Evolutionary conservation across 2,797 vertebrate species (phyloP).

Genomic region (Chaetophractus vellerosus): DNA sequence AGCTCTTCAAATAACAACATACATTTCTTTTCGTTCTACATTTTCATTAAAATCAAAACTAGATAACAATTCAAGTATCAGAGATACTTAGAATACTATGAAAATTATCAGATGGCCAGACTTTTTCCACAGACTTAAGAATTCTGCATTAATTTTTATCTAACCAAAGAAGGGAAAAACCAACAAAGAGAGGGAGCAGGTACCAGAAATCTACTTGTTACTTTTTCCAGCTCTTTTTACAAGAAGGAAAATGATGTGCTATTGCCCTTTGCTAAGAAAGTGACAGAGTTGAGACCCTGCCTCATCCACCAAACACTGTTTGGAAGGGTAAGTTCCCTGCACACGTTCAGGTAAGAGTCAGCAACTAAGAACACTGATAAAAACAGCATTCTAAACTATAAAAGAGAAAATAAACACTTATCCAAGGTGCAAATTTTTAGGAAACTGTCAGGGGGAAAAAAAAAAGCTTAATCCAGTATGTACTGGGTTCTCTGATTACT

Average conservation of each 20-base stretch:
- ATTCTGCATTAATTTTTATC: constrained; percentile 47
- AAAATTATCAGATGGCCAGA: constrained; percentile 34
- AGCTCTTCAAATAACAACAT: constrained; percentile 12
- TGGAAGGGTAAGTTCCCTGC: not conserved
- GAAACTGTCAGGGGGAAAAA: not conserved
- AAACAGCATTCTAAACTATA: not conserved
- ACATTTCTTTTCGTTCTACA: constrained; percentile 39
- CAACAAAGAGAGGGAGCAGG: not conserved
- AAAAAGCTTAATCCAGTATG: not conserved
- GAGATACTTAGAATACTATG: constrained; percentile 36
- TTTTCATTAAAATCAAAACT: constrained; percentile 66
- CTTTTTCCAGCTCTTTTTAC: constrained; percentile 27
- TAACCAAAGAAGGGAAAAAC: constrained; percentile 9
- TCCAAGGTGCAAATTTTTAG: constrained; percentile 18
- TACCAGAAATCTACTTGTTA: constrained; percentile 45
- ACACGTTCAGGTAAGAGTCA: not conserved
- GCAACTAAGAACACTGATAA: constrained; percentile 45
- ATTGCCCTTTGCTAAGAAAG: not conserved
- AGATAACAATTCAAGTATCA: constrained; percentile 38
- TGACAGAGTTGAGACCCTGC: not conserved
- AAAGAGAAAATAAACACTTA: not conserved
- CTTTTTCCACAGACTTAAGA: not conserved
- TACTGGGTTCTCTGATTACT: constrained; percentile 12
- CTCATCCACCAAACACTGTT: not conserved
- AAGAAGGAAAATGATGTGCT: not conserved